phyloP scores from a whole-genome alignment of 92 coral and sea anemone genomes.

The Blastomussa wellsi region DNA sequence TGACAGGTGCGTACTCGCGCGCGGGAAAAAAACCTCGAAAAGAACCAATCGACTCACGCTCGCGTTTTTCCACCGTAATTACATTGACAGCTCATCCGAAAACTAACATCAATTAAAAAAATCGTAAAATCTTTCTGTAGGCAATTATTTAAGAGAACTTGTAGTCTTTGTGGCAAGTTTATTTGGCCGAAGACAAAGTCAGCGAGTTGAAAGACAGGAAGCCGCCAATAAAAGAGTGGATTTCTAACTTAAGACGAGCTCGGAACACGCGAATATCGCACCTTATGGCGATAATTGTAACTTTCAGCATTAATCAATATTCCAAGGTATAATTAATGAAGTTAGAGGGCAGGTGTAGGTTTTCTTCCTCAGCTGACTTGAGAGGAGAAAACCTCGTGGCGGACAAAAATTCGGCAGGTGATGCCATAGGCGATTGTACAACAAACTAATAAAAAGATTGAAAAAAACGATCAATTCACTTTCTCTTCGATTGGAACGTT shows the following conservation, averaged over 20 bases:
- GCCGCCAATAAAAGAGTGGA: background rate
- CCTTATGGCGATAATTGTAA: constrained; percentile 34
- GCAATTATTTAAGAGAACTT: background rate
- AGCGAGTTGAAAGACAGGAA: background rate
- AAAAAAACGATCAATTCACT: background rate
- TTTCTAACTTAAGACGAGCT: constrained; percentile 10
- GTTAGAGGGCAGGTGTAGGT: constrained; percentile 30
- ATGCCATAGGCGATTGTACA: background rate
- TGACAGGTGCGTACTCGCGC: constrained; percentile 33
- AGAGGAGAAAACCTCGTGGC: constrained; percentile 15
- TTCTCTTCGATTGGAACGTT: background rate
- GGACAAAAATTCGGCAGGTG: constrained; percentile 27
- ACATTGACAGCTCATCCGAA: constrained; percentile 5
- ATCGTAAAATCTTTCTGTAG: background rate
- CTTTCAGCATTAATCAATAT: constrained; percentile 43
- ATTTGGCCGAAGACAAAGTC: background rate
- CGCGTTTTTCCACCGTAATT: constrained; percentile 5
- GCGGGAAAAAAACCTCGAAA: constrained; percentile 5
- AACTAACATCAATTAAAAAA: background rate
- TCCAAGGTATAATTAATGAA: constrained; percentile 41
- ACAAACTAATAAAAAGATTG: constrained; percentile 2
- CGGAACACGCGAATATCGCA: constrained; percentile 21
- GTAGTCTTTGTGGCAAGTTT: background rate
- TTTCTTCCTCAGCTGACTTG: constrained; percentile 29
- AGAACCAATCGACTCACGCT: background rate